Evolutionary conservation across 1,140 invertebrate genomes (phyloP), one percentile per base, ranked within the genome.

Genomic region (Tetranychus cinnabarinus): DNA sequence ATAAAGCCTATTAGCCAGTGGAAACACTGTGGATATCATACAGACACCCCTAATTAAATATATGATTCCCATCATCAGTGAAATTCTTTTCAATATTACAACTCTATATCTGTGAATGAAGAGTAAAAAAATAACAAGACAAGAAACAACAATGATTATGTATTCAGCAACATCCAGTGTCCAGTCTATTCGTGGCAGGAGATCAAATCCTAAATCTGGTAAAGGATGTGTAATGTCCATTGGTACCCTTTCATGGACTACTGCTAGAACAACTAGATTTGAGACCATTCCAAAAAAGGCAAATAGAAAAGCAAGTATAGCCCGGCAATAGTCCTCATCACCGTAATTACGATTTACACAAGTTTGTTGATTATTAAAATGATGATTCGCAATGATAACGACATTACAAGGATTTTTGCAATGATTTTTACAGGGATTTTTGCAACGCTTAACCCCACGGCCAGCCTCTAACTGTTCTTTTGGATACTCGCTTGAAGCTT

Each of bases 391-490:
- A 23, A 23, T 23, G 23, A 23, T 23, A 23, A 23, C 23, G 23
- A 23, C 23, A 23, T 23, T 23, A 23, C 23, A 23, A 23, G 23
- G 23, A 23, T 23, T 23, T 23, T 23, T 23, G 23, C 23, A 23
- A 23, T 23, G 23, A 23, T 23, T 23, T 77, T 97, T 89, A 76
- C 98, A 99, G 72, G 92, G 97, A 78, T 97, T 87, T 72, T 92
- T 93, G 71, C 89, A 93, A 67, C 80, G 80, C 65, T 81, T 82
- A 63, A 85, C 80, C 69, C 81, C 82, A 72, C 76, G 79, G n/a
- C 83, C 80, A 59, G 77, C 71, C 65, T 78, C 77, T 10, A 79
- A 36, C 65, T 84, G 81, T 61, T 82, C 81, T 64, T 77, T 72
- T 36, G 78, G 79, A 67, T 78, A 82, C 45, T 81, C 78, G 36